Evolutionary conservation across 92 coral and sea anemone species (phyloP).

Genomic region (Anthopleura xanthogrammica): DNA sequence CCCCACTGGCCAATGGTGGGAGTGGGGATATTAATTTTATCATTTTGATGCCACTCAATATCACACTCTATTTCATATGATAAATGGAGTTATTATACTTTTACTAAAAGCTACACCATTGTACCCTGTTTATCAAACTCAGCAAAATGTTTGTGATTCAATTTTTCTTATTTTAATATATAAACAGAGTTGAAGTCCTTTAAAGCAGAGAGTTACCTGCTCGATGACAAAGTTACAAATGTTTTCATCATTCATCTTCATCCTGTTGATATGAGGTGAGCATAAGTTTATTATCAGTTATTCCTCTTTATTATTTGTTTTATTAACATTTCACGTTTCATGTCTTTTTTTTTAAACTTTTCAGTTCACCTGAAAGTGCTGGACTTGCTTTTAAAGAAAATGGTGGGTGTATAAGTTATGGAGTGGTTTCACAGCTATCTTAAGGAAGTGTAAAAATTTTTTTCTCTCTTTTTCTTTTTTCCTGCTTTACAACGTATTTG

Average conservation of each 20-base stretch:
- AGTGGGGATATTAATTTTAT: no score
- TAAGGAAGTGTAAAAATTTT: no score
- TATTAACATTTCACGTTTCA: not conserved
- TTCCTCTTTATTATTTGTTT: not conserved
- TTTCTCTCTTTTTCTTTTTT: no score
- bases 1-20: no score
- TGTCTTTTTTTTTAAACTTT: not conserved
- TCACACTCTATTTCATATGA: no score
- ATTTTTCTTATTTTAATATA: not conserved
- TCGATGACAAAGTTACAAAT: constrained; percentile 58
- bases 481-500: no score
- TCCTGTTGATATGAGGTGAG: constrained; percentile 69
- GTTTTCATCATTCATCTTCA: constrained; percentile 66
- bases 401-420: constrained; percentile 46
- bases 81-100: no score
- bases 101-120: no score
- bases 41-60: no score
- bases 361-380: constrained; percentile 39
- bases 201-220: constrained; percentile 33
- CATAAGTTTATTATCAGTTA: not conserved
- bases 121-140: no score
- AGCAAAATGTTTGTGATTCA: no score
- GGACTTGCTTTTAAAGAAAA: constrained; percentile 42
- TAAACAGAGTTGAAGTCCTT: constrained; percentile 31
- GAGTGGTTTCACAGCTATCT: not conserved